Evolutionary conservation across 2,113 vertebrate genomes (phyloP).

Genomic region (Microcebus jonahi): DNA sequence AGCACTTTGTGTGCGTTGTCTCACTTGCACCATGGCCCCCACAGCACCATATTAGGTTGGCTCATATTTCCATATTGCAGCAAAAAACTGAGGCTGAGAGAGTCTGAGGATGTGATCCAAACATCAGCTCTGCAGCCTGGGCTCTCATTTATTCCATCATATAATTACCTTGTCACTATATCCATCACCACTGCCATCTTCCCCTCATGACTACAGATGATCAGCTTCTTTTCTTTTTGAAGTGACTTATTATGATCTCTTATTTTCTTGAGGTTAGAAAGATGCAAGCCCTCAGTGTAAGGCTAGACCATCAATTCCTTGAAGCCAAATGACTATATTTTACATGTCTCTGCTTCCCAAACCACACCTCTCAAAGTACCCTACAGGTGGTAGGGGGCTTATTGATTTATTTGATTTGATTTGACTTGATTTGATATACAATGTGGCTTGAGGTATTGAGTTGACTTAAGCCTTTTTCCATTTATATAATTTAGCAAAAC

Average conservation of each 20-base stretch:
- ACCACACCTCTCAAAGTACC: neutral
- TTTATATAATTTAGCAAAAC: neutral
- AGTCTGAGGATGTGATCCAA: neutral
- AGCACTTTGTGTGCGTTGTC: neutral
- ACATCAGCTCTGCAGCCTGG: neutral
- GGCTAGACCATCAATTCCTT: neutral
- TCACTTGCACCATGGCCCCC: neutral
- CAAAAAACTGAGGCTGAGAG: neutral
- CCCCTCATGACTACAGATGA: neutral
- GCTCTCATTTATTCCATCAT: neutral
- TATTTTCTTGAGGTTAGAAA: constrained; percentile 28
- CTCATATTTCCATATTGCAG: neutral
- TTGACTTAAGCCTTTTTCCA: neutral
- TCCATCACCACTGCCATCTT: neutral
- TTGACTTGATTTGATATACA: neutral
- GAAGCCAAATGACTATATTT: neutral
- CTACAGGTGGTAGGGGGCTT: neutral
- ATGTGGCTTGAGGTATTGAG: neutral
- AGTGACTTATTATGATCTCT: neutral
- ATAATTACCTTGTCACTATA: neutral
- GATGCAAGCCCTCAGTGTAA: neutral
- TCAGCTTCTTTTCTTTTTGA: neutral
- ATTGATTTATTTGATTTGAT: neutral
- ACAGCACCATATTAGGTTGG: accelerated
- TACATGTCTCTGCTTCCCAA: neutral